Evolutionary conservation across 2,888 invertebrate genomes (phyloP), one percentile per base, ranked within the genome.

Genomic region (Tinea semifulvella): DNA sequence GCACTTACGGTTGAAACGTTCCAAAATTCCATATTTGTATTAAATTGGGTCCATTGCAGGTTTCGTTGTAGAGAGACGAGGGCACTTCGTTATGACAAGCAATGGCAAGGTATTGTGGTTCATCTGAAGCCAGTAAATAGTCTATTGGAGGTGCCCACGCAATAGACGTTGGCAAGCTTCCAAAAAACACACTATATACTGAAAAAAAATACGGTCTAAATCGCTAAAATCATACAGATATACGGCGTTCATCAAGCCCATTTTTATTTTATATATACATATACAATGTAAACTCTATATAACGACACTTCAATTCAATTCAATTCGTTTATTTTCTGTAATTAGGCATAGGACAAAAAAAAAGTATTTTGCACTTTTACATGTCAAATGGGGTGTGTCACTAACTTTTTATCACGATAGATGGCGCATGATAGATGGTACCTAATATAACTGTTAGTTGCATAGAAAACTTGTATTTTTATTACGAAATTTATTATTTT

Each of bases 21-120:
- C 84, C 86, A 45, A 84, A 77, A 56, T 85, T 80, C 91, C 91
- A 91, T 52, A 91, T 83, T 64, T 91, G 91, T 53, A 92, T 72
- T 2, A 87, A 56, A n/a, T 81, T 84, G 2, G 74, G 67, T 42
- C 83, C 82, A 1, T 52, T 45, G 46, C 71, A 68, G 5, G 64
- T 59, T 18, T 68, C 56, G 18, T 75, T 65, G 22, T 73, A 53
- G 16, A 47, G 56, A 4, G 57, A 52, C 47, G 85, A 84, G 27
- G 77, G 77, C 50, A 79, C 65, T 18, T 68, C 67, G 8, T 63
- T 64, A 55, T 85, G 82, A 8, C 82, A 65, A 38, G 83, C 72
- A n/a, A 89, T 71, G 3, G 88, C 86, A 42, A 91, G 56, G 55
- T 81, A 85, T 56, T 85, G 83, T 1, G 65, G 56, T 8, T 56